Percentiles rank a stretch among this genome's conserved stretches.
These are phyloP conservation scores for Cheilinus undulatus DNA, from an alignment of 2,113 vertebrate species.

Conservation along the genomic window DNA sequence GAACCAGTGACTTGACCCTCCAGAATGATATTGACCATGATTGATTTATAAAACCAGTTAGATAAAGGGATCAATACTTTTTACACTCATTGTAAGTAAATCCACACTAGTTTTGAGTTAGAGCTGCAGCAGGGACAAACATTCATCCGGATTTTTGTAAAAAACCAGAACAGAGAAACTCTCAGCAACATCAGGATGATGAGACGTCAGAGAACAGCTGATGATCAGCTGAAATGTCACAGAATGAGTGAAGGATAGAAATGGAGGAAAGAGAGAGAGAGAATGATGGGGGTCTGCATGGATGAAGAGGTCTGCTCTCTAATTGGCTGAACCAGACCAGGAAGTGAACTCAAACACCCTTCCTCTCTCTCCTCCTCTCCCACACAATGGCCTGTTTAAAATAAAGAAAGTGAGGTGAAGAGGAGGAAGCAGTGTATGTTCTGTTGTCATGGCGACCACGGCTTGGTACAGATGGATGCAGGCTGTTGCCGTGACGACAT, in stretches of 20 bases:
- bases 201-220: background rate
- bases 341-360: conserved; percentile 30
- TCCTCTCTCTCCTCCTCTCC: background rate
- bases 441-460: conserved; percentile 62
- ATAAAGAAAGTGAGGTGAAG: conserved; percentile 30
- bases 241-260: no score
- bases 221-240: background rate
- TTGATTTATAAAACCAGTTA: no score
- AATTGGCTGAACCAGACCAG: conserved; percentile 26
- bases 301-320: background rate
- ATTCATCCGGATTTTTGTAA: no score
- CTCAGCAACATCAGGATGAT: no score
- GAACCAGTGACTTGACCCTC: no score
- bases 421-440: conserved; percentile 48
- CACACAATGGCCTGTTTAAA: conserved; percentile 8
- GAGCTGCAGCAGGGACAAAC: no score
- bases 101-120: no score
- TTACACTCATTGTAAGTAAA: no score
- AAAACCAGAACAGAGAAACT: no score
- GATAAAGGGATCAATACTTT: no score
- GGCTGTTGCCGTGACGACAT: conserved; percentile 60
- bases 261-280: background rate
- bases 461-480: conserved; percentile 38
- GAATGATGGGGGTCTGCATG: conserved; percentile 14
- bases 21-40: no score